phyloP scores from a whole-genome alignment of 1,140 invertebrate species.

The Meloidogyne chitwoodi region DNA sequence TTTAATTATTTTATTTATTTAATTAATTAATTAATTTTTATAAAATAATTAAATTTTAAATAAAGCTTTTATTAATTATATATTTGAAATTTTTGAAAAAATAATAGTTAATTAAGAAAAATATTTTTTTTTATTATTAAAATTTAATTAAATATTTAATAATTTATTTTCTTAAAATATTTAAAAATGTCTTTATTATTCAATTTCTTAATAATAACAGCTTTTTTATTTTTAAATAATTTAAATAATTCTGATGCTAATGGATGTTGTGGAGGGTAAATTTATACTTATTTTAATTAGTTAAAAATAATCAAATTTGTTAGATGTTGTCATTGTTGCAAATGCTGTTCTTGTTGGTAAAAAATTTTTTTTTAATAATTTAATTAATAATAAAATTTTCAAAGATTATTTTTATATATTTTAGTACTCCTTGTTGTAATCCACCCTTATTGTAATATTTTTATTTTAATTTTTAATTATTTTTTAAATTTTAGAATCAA shows the following conservation, averaged over 20 bases:
- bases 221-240: background rate
- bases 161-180: background rate
- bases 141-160: background rate
- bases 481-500: background rate
- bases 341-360: conserved; percentile 22
- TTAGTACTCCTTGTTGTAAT: conserved; percentile 16
- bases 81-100: no score
- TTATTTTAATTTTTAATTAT: background rate
- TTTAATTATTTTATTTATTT: no score
- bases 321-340: conserved; percentile 21
- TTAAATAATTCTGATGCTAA: background rate
- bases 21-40: no score
- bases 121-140: no score
- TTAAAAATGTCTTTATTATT: background rate
- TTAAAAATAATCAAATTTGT: background rate
- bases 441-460: conserved; percentile 18
- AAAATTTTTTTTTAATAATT: background rate
- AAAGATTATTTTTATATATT: background rate
- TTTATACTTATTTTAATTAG: background rate
- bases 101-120: no score
- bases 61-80: no score
- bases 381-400: background rate
- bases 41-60: no score
- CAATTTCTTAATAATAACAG: background rate
- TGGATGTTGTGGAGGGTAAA: background rate